These are phyloP conservation scores for Hyphantria cunea DNA, from an alignment of 1,140 invertebrate species.

Conservation along the genomic window DNA sequence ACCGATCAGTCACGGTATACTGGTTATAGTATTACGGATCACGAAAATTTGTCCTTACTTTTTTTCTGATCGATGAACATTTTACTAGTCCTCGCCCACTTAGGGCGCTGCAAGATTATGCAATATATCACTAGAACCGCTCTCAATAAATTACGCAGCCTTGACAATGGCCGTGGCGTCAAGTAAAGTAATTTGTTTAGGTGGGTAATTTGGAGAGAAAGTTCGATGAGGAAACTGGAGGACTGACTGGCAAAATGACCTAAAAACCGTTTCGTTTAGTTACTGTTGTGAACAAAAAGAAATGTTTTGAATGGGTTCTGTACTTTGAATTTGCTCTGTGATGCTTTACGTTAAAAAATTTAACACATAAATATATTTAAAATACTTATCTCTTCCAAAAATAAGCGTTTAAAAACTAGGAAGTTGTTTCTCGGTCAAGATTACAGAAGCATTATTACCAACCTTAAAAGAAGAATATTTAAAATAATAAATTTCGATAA, in stretches of 20 bases:
- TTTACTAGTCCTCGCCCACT: background rate
- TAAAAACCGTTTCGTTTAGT: too few species aligned
- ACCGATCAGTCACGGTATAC: constrained; percentile 14
- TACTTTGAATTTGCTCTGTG: too few species aligned
- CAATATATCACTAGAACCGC: background rate
- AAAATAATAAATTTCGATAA: too few species aligned
- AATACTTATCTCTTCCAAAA: too few species aligned
- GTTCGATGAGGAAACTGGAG: background rate
- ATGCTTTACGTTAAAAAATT: too few species aligned
- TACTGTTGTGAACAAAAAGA: too few species aligned
- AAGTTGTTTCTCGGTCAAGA: too few species aligned
- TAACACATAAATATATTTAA: too few species aligned
- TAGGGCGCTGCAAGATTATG: background rate
- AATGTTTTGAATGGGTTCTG: too few species aligned
- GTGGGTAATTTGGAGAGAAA: background rate
- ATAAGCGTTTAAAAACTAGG: too few species aligned
- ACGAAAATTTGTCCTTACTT: constrained; percentile 3
- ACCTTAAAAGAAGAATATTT: too few species aligned
- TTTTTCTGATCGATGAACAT: background rate
- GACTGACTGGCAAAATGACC: background rate
- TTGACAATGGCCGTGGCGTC: background rate
- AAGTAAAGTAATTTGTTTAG: background rate
- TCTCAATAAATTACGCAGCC: background rate
- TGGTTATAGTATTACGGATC: constrained; percentile 1
- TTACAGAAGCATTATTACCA: too few species aligned